Evolutionary conservation across 2,888 invertebrate species (phyloP).

Genomic region (Perizoma flavofasciatum): DNA sequence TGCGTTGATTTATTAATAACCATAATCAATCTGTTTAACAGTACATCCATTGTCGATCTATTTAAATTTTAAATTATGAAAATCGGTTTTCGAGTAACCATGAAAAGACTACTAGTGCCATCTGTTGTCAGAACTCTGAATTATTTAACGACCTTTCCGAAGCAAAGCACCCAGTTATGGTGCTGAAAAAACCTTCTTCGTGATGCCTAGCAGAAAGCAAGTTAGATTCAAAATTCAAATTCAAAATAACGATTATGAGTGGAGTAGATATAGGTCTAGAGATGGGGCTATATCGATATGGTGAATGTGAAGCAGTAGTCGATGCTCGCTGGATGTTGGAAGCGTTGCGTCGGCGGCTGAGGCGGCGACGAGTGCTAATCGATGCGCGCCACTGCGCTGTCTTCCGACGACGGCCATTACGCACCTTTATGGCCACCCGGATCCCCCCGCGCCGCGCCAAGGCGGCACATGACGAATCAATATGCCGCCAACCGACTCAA

Average conservation of each 20-base stretch:
- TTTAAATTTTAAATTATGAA: not conserved
- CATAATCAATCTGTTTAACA: too few relatives aligned
- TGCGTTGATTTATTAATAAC: too few relatives aligned
- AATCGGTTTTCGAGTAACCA: not conserved
- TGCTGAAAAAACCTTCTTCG: not conserved
- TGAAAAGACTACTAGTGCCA: constrained; percentile 46
- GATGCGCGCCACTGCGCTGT: constrained; percentile 88
- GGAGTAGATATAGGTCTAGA: constrained; percentile 27
- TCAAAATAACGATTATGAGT: constrained; percentile 12
- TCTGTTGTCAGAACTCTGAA: constrained; percentile 37
- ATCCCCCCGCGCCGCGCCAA: constrained; percentile 68
- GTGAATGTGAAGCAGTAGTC: constrained; percentile 22
- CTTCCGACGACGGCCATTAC: constrained; percentile 89
- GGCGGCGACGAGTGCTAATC: constrained; percentile 86
- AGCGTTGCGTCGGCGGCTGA: constrained; percentile 78
- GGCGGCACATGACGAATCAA: constrained; percentile 84
- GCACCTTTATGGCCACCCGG: constrained; percentile 88
- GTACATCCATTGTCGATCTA: too few relatives aligned
- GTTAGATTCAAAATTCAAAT: not conserved
- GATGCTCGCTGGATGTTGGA: constrained; percentile 41
- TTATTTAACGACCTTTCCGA: constrained; percentile 29
- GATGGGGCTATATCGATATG: constrained; percentile 33
- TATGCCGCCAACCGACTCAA: constrained; percentile 83
- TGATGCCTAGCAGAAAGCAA: not conserved
- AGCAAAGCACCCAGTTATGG: constrained; percentile 1